phyloP scores from a whole-genome alignment of 2,797 vertebrate species.

The Pitangus sulphuratus region DNA sequence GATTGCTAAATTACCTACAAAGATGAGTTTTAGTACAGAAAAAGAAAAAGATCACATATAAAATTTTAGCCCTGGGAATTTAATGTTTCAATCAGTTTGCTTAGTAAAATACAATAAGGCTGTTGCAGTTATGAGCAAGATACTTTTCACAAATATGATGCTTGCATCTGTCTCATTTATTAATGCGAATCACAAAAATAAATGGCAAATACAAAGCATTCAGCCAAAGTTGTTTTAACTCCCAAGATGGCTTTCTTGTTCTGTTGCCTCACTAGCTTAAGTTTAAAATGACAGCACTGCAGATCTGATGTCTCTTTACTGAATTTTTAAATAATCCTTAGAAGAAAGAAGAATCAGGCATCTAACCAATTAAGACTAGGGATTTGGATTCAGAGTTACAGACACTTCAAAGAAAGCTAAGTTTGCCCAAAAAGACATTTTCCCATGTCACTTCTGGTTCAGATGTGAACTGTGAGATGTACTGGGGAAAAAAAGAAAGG shows the following conservation, averaged over 20 bases:
- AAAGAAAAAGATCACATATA: conserved; percentile 13
- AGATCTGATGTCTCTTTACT: conserved; percentile 43
- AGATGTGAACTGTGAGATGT: background rate
- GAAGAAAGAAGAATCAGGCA: conserved; percentile 54
- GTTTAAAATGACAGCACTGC: conserved; percentile 44
- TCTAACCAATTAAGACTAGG: conserved; percentile 33
- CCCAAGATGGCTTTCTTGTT: conserved; percentile 61
- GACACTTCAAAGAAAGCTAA: conserved; percentile 45
- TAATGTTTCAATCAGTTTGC: conserved; percentile 80
- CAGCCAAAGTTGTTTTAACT: conserved; percentile 57
- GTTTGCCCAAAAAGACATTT: conserved; percentile 32
- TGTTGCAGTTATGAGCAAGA: conserved; percentile 79
- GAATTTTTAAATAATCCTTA: conserved; percentile 47
- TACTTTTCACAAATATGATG: conserved; percentile 83
- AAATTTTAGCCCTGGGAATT: conserved; percentile 46
- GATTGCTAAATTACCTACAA: conserved; percentile 22
- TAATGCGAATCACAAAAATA: conserved; percentile 66
- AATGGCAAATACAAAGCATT: conserved; percentile 62
- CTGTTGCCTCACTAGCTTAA: conserved; percentile 62
- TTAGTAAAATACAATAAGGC: conserved; percentile 84
- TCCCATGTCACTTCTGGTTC: background rate
- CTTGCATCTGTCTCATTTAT: conserved; percentile 81
- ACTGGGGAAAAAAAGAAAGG: background rate
- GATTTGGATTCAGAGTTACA: conserved; percentile 1
- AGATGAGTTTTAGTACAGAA: conserved; percentile 15